A percentile compares a stretch with the other conserved stretches of the same genome.
These are phyloP conservation scores for Plagodis dolabraria DNA, from an alignment of 2,888 invertebrate species.

Conservation along the genomic window DNA sequence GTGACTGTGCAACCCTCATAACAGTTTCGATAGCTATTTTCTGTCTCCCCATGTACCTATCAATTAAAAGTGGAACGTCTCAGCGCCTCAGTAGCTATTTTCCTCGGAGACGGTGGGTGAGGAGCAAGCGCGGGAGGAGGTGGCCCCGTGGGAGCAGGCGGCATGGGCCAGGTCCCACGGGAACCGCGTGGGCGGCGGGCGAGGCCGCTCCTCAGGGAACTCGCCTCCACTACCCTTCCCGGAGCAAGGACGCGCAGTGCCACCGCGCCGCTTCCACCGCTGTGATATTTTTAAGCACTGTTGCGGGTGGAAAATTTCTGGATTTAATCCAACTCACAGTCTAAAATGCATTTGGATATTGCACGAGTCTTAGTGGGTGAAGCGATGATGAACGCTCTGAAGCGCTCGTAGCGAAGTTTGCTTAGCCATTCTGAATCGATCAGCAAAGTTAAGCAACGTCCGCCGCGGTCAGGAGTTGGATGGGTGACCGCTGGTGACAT, in stretches of 20 bases:
- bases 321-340: conserved; percentile 23
- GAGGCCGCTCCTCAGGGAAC: conserved; percentile 77
- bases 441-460: too few species aligned
- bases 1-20: conserved; percentile 25
- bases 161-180: conserved; percentile 75
- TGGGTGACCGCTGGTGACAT: too few species aligned
- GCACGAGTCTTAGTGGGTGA: background rate
- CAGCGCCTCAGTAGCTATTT: conserved; percentile 55
- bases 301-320: conserved; percentile 50
- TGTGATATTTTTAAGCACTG: conserved; percentile 77
- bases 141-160: conserved; percentile 76
- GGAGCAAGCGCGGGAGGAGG: conserved; percentile 38
- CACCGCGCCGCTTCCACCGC: conserved; percentile 52
- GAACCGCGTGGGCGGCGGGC: conserved; percentile 78
- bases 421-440: too few species aligned
- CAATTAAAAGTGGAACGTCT: conserved; percentile 79
- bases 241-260: conserved; percentile 50
- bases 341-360: background rate
- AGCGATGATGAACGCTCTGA: too few species aligned
- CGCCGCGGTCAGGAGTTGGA: too few species aligned
- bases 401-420: too few species aligned
- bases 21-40: conserved; percentile 34
- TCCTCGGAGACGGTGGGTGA: conserved; percentile 60
- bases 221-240: conserved; percentile 61
- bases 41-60: conserved; percentile 46